Base-by-base conservation (phyloP, 2,797 vertebrate genomes). In the Martes flavigula region DNA sequence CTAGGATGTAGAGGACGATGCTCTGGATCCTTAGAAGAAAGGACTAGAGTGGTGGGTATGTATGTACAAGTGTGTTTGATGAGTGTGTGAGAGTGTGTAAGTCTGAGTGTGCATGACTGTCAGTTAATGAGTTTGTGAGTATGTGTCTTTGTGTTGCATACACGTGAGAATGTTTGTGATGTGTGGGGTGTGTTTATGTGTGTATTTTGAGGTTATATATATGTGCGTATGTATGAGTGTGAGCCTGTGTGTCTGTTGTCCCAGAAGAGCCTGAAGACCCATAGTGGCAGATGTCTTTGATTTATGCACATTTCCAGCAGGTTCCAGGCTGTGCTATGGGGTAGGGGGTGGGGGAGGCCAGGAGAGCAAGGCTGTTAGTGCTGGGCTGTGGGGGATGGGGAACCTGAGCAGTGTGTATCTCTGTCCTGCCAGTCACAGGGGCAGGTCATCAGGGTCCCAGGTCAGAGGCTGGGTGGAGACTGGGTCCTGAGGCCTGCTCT, bases 1-100 rank as follows among this genome's bases (percentile, higher is more conserved):
- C 82, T 85, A 9, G 23, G 75, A 51, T 87, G 48, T n/a, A 54
- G n/a, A 81, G 25, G 23, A 8, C 12, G 87, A 32, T 58, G 27
- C 27, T 92, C n/a, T 68, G 72, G 20, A 27, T 91, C 46, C 85
- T 78, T 56, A 54, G 77, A 23, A 97, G 94, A 78, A 93, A 84
- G 64, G 68, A 64, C 27, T 30, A 60, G 56, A 54, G 38, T 62
- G 7, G 7, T 23, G 32, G 25, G 9, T 60, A 46, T 46, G 25
- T 54, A 18, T 82, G 15, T 13, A 78, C 25, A 38, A 38, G 51
- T 73, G 21, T 96, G 60, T 94, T 48, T 90, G n/a, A 27, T 66
- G 79, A 60, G 12, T 51, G 30, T 62, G 6, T 40, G 51, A 38
- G 20, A n/a, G n/a, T 68, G 43, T 54, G 35, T 38, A 12, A 60